Conservation (phyloP, 2,888 invertebrate species). For the Pimpla rufipes region DNA sequence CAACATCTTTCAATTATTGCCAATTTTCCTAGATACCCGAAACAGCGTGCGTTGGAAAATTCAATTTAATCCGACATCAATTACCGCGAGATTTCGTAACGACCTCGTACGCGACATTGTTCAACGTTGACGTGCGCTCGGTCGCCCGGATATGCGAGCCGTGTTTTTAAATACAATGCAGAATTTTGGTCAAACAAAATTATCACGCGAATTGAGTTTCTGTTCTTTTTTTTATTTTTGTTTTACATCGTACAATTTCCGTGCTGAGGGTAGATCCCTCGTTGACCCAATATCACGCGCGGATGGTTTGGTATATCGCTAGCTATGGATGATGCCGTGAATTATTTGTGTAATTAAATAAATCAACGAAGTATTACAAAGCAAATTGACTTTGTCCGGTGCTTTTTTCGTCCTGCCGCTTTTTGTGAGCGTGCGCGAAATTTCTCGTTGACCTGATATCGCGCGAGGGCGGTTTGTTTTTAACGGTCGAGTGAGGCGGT, state of each 20-base stretch:
- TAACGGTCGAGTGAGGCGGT: too few species aligned
- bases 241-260: not conserved
- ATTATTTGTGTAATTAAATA: too few species aligned
- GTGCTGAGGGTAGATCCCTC: too few species aligned
- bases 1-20: conserved; percentile 59
- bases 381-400: too few species aligned
- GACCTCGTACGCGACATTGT: not conserved
- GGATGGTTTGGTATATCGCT: too few species aligned
- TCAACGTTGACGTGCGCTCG: not conserved
- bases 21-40: conserved; percentile 54
- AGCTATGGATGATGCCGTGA: too few species aligned
- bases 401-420: too few species aligned
- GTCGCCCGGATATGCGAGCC: not conserved
- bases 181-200: not conserved
- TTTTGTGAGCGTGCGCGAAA: too few species aligned
- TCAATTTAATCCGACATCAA: conserved; percentile 37
- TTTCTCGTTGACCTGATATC: too few species aligned
- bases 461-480: too few species aligned
- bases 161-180: not conserved
- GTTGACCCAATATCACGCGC: too few species aligned
- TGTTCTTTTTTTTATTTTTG: not conserved
- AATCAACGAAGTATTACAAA: too few species aligned
- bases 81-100: conserved; percentile 8
- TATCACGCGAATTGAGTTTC: not conserved
- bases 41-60: conserved; percentile 41